phyloP scores from a whole-genome alignment of 2,888 invertebrate genomes.

The Euspilapteryx auroguttella region DNA sequence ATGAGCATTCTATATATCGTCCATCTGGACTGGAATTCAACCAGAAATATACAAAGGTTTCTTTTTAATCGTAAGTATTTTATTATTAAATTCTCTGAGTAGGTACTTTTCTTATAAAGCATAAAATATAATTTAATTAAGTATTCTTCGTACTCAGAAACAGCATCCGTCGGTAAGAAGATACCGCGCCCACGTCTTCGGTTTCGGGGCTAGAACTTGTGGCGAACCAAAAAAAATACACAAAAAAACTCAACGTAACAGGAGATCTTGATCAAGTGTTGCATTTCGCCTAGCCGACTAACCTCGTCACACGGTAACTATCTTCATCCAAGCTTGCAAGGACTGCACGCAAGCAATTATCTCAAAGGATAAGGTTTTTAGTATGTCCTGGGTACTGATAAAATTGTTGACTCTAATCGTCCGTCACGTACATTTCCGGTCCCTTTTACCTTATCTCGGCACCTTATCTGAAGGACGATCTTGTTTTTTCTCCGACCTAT shows the following conservation, averaged over 20 bases:
- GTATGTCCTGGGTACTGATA: too few species aligned
- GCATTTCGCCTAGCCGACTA: conserved; percentile 34
- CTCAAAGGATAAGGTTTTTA: too few species aligned
- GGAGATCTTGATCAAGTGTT: conserved; percentile 32
- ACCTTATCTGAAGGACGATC: conserved; percentile 29
- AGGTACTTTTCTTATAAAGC: too few species aligned
- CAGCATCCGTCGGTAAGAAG: conserved; percentile 35
- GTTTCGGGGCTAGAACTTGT: conserved; percentile 37
- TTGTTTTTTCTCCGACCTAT: conserved; percentile 35
- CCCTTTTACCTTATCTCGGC: conserved; percentile 17
- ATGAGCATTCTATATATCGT: too few species aligned
- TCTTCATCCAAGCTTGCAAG: too few species aligned
- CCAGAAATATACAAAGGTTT: too few species aligned
- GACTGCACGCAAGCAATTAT: too few species aligned
- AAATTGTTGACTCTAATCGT: conserved; percentile 2
- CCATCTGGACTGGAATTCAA: too few species aligned
- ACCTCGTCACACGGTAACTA: too few species aligned
- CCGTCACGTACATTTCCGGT: conserved; percentile 20
- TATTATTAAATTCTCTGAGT: too few species aligned
- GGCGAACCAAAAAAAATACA: conserved; percentile 21
- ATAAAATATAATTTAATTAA: too few species aligned
- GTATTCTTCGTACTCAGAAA: conserved; percentile 10
- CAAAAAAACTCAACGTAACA: conserved; percentile 27
- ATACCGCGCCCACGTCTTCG: conserved; percentile 24
- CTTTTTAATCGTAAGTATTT: too few species aligned